phyloP scores from a whole-genome alignment of 2,113 vertebrate species.

The Phaethon lepturus region DNA sequence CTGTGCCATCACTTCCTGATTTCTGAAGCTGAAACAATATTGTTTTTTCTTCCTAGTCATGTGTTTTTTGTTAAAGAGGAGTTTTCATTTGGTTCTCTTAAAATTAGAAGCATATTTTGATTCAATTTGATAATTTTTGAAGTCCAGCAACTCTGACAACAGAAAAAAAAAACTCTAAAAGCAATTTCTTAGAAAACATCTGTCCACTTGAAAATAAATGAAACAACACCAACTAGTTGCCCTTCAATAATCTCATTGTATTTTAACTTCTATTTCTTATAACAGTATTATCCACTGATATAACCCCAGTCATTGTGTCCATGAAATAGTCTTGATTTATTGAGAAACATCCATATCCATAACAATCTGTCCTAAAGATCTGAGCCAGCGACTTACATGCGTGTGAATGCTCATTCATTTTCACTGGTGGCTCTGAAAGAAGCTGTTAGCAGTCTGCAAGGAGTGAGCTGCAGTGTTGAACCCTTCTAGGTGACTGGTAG shows the following conservation, averaged over 20 bases:
- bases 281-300: background rate
- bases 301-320: background rate
- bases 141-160: background rate
- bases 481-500: background rate
- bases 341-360: background rate
- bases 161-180: background rate
- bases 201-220: background rate
- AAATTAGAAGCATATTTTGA: conserved; percentile 13
- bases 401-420: background rate
- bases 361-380: background rate
- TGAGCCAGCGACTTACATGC: background rate
- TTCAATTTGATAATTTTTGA: background rate
- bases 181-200: background rate
- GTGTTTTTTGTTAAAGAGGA: conserved; percentile 28
- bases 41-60: conserved; percentile 34
- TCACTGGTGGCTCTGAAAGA: background rate
- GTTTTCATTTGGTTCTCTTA: background rate
- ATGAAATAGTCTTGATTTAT: background rate
- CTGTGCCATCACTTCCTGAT: conserved; percentile 30
- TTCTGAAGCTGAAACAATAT: conserved; percentile 44
- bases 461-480: background rate
- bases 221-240: background rate
- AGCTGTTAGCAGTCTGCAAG: background rate
- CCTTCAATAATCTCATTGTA: background rate
- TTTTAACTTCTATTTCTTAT: background rate